Base-by-base conservation (phyloP, 2,888 invertebrate species). In the Acanthosoma haemorrhoidale region DNA sequence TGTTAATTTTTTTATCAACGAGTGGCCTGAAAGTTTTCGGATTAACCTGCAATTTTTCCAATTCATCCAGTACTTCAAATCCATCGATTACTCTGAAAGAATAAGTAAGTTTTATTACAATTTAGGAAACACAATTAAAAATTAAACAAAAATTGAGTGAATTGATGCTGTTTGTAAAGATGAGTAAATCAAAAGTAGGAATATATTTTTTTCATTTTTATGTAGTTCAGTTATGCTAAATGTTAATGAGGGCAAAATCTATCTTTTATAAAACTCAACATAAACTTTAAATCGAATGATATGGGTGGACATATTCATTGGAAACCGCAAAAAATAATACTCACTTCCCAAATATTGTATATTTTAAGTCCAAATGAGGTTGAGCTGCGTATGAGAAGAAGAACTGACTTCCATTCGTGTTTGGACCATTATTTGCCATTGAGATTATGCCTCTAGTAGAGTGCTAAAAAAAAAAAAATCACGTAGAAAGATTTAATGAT, bases 401-500 rank as follows among this genome's bases (percentile, higher is more conserved):
- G 81, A 99, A 99, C 80, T 99, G 99, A 77, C 96, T 96, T 3
- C 91, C 93, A 83, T 99, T 99, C 9, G 95, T 92, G 80, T 98
- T 96, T 0, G 97, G 95, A 3, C 98, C 98, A 83, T 94, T 97
- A 79, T 97, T 99, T 5, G 99, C 99, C 97, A 98, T 96, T 3
- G 97, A 96, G 1, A 99, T 84, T 74, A 91, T 87, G 0, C 96
- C 98, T 77, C 96, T 85, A 16, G 87, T 84, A 78, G 86, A 90
- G 79, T 98, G 98, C 76, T 89, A 76, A 38, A 69, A 70, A 61
- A 15, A n/a, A n/a, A n/a, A n/a, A n/a, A n/a, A n/a, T n/a, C n/a
- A n/a, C n/a, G n/a, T n/a, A n/a, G n/a, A n/a, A n/a, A n/a, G n/a
- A n/a, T n/a, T n/a, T n/a, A n/a, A n/a, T n/a, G n/a, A n/a, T n/a